A percentile compares a stretch with the other conserved stretches of the same genome.
phyloP scores from a whole-genome alignment of 37 sponge, comb jelly and placozoan species.

The Chondrosia reniformis region DNA sequence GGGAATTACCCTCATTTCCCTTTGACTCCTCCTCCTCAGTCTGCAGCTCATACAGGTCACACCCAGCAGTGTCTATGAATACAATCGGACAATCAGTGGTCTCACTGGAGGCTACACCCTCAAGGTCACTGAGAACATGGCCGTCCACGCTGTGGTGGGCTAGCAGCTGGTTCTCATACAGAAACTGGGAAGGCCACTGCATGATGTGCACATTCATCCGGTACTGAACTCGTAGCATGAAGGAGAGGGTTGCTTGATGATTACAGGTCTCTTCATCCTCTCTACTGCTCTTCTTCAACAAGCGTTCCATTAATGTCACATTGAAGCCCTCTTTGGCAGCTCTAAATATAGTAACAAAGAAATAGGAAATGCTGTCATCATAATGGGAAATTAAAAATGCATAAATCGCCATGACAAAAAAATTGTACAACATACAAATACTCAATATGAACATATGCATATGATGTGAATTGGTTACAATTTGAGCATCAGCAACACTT shows the following conservation, averaged over 20 bases:
- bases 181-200: constrained; percentile 74
- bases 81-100: constrained; percentile 65
- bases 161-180: constrained; percentile 59
- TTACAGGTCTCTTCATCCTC: not conserved
- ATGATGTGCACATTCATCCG: constrained; percentile 84
- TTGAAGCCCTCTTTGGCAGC: constrained; percentile 52
- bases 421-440: too few relatives aligned
- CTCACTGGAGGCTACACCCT: constrained; percentile 18
- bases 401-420: too few relatives aligned
- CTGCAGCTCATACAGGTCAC: constrained; percentile 63
- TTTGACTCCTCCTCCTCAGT: constrained; percentile 77
- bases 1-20: constrained; percentile 90
- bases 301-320: not conserved
- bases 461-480: too few relatives aligned
- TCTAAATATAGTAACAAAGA: constrained; percentile 11
- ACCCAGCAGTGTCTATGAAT: constrained; percentile 92
- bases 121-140: constrained; percentile 70
- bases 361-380: too few relatives aligned
- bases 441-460: too few relatives aligned
- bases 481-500: too few relatives aligned
- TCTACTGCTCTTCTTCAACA: constrained; percentile 26
- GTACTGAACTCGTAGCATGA: constrained; percentile 62
- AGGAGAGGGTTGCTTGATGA: constrained; percentile 12
- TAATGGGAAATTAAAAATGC: too few relatives aligned
- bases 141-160: constrained; percentile 66